Percentiles rank a stretch among this genome's conserved stretches.
Conservation (phyloP, 1,140 invertebrate genomes). For the Hormaphis cornu region DNA sequence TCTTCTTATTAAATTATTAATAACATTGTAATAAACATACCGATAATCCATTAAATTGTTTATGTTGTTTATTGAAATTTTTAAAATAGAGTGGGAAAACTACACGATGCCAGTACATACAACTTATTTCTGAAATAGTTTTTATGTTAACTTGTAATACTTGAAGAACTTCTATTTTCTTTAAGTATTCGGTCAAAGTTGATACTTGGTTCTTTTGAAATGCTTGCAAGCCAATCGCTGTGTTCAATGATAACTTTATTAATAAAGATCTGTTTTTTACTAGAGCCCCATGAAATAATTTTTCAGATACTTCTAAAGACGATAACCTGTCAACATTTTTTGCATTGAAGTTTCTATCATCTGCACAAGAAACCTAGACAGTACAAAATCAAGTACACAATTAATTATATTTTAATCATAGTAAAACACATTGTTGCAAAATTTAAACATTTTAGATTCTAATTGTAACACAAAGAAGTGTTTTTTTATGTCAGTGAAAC, state of each 20-base stretch:
- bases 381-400: constrained; percentile 12
- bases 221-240: constrained; percentile 50
- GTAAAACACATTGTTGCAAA: background rate
- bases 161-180: constrained; percentile 54
- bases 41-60: constrained; percentile 52
- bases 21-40: constrained; percentile 42
- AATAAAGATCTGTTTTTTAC: constrained; percentile 56
- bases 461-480: too few relatives aligned
- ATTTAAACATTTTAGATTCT: too few relatives aligned
- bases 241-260: constrained; percentile 56
- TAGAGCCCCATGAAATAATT: constrained; percentile 57
- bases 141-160: constrained; percentile 52
- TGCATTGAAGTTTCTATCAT: constrained; percentile 54
- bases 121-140: constrained; percentile 59
- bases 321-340: constrained; percentile 58
- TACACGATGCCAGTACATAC: constrained; percentile 68
- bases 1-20: background rate
- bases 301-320: constrained; percentile 61
- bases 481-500: too few relatives aligned
- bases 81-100: constrained; percentile 67
- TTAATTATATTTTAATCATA: background rate
- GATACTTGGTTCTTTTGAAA: constrained; percentile 47
- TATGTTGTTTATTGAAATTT: constrained; percentile 54
- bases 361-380: constrained; percentile 44
- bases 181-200: constrained; percentile 49